These are phyloP conservation scores for Pandemis heparana DNA, from an alignment of 2,888 invertebrate species.

Conservation along the genomic window DNA sequence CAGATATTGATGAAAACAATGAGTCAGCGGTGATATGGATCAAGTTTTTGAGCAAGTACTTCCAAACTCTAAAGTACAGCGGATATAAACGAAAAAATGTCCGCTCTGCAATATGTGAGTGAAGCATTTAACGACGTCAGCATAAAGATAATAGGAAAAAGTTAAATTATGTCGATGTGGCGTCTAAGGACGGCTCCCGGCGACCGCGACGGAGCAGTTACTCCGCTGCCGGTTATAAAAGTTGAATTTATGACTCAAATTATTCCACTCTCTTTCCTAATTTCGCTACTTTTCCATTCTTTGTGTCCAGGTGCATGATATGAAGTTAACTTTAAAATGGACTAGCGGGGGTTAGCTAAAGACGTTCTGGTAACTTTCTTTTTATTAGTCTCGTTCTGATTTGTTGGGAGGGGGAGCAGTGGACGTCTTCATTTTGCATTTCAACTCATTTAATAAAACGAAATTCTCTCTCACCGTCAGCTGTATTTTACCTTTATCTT, in stretches of 20 bases:
- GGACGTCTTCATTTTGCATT: conserved; percentile 48
- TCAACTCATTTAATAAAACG: conserved; percentile 4
- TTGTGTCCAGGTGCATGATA: conserved; percentile 78
- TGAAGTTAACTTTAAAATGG: conserved; percentile 72
- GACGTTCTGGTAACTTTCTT: conserved; percentile 61
- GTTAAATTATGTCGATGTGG: conserved; percentile 84
- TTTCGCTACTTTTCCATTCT: conserved; percentile 68
- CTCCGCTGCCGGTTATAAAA: conserved; percentile 75
- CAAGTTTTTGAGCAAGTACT: conserved; percentile 36
- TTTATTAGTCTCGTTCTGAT: conserved; percentile 72
- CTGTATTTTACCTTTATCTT: background rate
- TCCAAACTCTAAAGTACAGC: conserved; percentile 36
- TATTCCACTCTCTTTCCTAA: conserved; percentile 79
- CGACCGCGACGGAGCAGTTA: conserved; percentile 56
- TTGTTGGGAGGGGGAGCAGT: conserved; percentile 59
- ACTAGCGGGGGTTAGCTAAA: conserved; percentile 62
- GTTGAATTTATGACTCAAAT: conserved; percentile 82
- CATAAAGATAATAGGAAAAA: conserved; percentile 85
- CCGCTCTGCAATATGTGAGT: conserved; percentile 72
- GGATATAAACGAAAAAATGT: conserved; percentile 68
- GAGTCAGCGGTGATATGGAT: conserved; percentile 4
- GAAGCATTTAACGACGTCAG: conserved; percentile 77
- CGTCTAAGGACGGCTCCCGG: conserved; percentile 59
- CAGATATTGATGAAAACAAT: background rate
- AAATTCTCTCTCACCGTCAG: background rate